phyloP scores from a whole-genome alignment of 2,888 invertebrate genomes.

The Campoplex nolae region DNA sequence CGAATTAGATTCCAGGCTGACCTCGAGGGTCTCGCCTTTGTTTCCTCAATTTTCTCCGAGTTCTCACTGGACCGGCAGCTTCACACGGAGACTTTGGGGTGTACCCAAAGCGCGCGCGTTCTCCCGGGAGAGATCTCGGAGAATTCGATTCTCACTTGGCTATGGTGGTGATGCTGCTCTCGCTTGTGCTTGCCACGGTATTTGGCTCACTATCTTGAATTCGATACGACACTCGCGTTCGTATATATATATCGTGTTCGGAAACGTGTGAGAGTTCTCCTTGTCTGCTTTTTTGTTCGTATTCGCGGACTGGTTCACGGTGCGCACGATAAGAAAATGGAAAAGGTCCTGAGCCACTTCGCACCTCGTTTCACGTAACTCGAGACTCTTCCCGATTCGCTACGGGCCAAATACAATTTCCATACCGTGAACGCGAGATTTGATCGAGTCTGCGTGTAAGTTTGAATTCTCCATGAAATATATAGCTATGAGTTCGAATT shows the following conservation, averaged over 20 bases:
- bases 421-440: slow-evolving; percentile 34
- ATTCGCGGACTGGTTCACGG: slow-evolving; percentile 43
- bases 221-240: slow-evolving; percentile 35
- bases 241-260: neutral
- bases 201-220: slow-evolving; percentile 61
- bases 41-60: slow-evolving; percentile 57
- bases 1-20: slow-evolving; percentile 66
- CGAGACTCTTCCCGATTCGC: slow-evolving; percentile 47
- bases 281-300: slow-evolving; percentile 29
- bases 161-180: slow-evolving; percentile 40
- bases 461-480: slow-evolving; percentile 5
- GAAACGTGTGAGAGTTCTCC: slow-evolving; percentile 23
- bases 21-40: slow-evolving; percentile 62
- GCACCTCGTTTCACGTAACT: slow-evolving; percentile 64
- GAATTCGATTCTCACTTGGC: slow-evolving; percentile 68
- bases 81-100: slow-evolving; percentile 51
- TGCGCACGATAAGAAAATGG: slow-evolving; percentile 60
- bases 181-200: slow-evolving; percentile 49
- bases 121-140: slow-evolving; percentile 66
- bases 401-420: slow-evolving; percentile 58
- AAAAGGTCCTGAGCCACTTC: slow-evolving; percentile 61
- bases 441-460: slow-evolving; percentile 11
- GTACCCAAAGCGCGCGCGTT: slow-evolving; percentile 53
- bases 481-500: slow-evolving; percentile 5
- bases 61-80: slow-evolving; percentile 34